phyloP scores from a whole-genome alignment of 1,140 invertebrate species.

The Rhynchophorus ferrugineus region DNA sequence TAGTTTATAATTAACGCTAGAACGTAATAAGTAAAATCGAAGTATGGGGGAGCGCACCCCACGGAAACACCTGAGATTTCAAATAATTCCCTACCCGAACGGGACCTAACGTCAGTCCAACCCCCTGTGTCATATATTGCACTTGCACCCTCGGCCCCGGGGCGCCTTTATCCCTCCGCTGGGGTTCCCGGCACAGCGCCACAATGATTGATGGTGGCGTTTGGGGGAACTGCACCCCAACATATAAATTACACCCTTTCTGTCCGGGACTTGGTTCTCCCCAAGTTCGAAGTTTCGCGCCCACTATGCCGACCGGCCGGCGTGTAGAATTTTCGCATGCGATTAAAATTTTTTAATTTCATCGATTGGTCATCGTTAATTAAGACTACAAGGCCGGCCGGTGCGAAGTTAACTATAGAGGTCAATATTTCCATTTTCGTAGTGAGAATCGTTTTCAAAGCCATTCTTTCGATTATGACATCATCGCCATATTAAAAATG shows the following conservation, averaged over 20 bases:
- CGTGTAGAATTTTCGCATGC: too few species aligned
- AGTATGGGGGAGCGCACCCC: too few species aligned
- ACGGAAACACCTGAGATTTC: slow-evolving; percentile 10
- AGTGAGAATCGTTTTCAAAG: too few species aligned
- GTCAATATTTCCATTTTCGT: too few species aligned
- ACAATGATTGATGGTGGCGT: slow-evolving; percentile 38
- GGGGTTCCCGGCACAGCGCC: slow-evolving; percentile 29
- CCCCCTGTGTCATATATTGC: slow-evolving; percentile 29
- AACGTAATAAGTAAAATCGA: too few species aligned
- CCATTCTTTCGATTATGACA: too few species aligned
- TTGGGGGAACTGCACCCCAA: slow-evolving; percentile 32
- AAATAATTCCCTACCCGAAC: neutral
- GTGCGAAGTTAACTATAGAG: too few species aligned
- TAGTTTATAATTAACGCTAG: too few species aligned
- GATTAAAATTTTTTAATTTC: too few species aligned
- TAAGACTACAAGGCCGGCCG: too few species aligned
- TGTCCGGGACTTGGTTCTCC: slow-evolving; percentile 8
- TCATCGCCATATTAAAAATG: too few species aligned
- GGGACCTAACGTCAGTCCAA: neutral
- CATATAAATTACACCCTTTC: slow-evolving; percentile 37
- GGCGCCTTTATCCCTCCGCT: slow-evolving; percentile 29
- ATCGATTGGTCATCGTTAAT: too few species aligned
- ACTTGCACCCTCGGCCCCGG: slow-evolving; percentile 30
- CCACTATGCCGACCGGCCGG: slow-evolving; percentile 3
- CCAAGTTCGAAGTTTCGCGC: slow-evolving; percentile 12